Base-by-base conservation (phyloP, 2,888 invertebrate genomes). In the Lissonota sp. region DNA sequence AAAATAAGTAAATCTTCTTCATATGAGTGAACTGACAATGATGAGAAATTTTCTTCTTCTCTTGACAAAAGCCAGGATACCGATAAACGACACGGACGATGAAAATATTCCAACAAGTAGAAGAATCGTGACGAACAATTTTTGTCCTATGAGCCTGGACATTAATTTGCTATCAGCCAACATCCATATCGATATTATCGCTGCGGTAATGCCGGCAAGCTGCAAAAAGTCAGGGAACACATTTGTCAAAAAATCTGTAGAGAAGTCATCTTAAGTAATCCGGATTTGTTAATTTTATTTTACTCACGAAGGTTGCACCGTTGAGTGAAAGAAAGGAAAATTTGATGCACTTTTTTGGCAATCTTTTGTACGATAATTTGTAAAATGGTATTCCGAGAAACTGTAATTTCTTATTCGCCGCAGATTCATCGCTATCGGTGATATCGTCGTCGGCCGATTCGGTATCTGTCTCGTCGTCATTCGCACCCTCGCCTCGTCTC, bases 91-190 rank as follows among this genome's bases (percentile, higher is more conserved):
- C 7, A 86, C 66, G 0, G 73, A 7, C 0, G 86, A 76, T 5
- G 78, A 82, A 6, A 86, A 82, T 14, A 86, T 42, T 44, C 87
- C 87, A 16, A 86, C 57, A 12, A 88, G 77, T 0, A 89, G 74
- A 40, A 89, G 67, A 49, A 84, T 83, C 5, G 84, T 86, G 4
- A 88, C 79, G 57, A 87, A 89, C 2, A 88, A 40, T 60, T 83
- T 85, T 53, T 88, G 88, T 6, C 88, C 88, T 4, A 87, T 74
- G 1, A 90, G 74, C 74, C 87, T 84, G 0, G 86, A 87, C 87
- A 87, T 89, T 42, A 90, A 81, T 80, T 85, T 85, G 10, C 66
- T 79, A 62, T 88, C 88, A 0, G 84, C 73, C 16, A 90, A 57
- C 84, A 86, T 86, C 89, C 88, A 90, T 14, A 84, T 71, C 3